Evolutionary conservation across 37 sponge, comb jelly and placozoan genomes (phyloP).

Genomic region (Oscarella lobularis): DNA sequence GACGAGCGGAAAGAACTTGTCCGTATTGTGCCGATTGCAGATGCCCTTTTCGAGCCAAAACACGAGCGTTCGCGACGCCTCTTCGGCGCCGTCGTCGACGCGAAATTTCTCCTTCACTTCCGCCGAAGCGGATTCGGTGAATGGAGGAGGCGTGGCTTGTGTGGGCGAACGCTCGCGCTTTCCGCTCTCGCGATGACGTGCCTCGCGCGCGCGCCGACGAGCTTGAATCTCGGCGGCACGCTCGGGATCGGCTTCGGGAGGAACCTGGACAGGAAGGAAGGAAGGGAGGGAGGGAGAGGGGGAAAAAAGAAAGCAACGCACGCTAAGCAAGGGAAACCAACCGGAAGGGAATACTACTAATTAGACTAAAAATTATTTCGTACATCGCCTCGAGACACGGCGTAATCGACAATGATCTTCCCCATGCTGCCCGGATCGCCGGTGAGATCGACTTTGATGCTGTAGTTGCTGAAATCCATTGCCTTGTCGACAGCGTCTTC

Average conservation of each 20-base stretch:
- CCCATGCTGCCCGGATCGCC: background rate
- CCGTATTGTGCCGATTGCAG: constrained; percentile 2
- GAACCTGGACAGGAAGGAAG: background rate
- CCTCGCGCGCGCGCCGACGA: background rate
- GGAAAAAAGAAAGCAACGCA: no score
- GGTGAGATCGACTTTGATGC: background rate
- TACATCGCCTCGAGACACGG: background rate
- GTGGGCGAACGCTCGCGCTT: background rate
- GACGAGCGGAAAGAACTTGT: background rate
- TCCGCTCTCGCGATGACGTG: no score
- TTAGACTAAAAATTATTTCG: background rate
- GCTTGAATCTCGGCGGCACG: background rate
- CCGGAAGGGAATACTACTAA: no score
- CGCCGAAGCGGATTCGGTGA: background rate
- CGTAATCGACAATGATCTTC: background rate
- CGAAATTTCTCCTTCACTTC: background rate
- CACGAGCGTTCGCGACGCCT: background rate
- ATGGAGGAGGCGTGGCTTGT: background rate
- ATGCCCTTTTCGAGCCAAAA: background rate
- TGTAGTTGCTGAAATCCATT: background rate
- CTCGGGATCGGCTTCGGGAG: background rate
- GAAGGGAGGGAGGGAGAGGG: no score
- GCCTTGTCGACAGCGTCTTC: background rate
- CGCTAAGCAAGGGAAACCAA: no score
- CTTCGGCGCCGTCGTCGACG: background rate